Evolutionary conservation across 2,797 vertebrate genomes (phyloP), one percentile per base, ranked within the genome.

Genomic region (Alcedo quadribrachys): DNA sequence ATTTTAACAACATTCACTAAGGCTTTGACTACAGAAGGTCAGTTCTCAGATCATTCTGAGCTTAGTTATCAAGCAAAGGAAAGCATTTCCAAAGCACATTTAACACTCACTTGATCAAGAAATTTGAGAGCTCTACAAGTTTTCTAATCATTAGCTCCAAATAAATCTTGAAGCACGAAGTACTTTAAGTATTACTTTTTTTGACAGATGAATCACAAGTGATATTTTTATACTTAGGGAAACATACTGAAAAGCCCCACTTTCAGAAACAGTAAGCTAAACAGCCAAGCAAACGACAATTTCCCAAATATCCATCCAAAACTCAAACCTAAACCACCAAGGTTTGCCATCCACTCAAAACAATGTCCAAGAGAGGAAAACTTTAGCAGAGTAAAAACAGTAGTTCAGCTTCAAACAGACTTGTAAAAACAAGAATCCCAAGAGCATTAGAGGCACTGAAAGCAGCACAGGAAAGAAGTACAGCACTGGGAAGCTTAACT

Each of bases 181-280:
- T 25, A 24, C 8, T 73, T 74, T 8, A 63, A 60, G 8, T 30
- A 35, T 18, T 42, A 46, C 16, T 74, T 83, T 55, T 54, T 6
- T 11, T 45, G 33, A 33, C 46, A 19, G 33, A 68, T 1, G 1
- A 28, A 73, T 10, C 22, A 40, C 10, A 50, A 86, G 15, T 42
- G 33, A 32, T 25, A 67, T 78, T 28, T 40, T 32, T 5, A 30
- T 45, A 69, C 24, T 62, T 27, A 63, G 63, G 40, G 57, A 76
- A 63, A 1, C 1, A 45, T 16, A 32, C 1, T 43, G 43, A 80
- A 28, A 11, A 54, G 9, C 5, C 20, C 3, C 0, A 13, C 69
- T 46, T 42, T 53, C 32, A 46, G 15, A 25, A 37, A 81, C 8
- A 1, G 2, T 11, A 61, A 9, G 25, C 48, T 81, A 40, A 43